Percentiles rank a stretch among this genome's conserved stretches.
Evolutionary conservation across 2,113 vertebrate genomes (phyloP).

Genomic region (Dunckerocampus dactyliophorus): DNA sequence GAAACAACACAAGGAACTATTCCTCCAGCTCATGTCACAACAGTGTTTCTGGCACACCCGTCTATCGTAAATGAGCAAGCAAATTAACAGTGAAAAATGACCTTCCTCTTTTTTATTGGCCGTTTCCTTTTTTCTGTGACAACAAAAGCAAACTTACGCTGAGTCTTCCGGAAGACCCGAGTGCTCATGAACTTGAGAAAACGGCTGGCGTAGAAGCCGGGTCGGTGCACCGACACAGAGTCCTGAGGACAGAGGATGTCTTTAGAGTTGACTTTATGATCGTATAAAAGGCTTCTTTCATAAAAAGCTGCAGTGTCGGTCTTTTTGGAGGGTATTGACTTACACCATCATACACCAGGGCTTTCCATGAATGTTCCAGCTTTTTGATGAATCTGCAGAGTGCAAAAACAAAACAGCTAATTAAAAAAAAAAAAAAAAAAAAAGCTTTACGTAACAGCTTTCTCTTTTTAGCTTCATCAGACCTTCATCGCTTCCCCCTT

Average conservation of each 20-base stretch:
- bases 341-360: slow-evolving; percentile 96
- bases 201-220: slow-evolving; percentile 93
- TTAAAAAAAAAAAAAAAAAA: slow-evolving; percentile 27
- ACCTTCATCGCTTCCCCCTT: slow-evolving; percentile 6
- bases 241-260: slow-evolving; percentile 74
- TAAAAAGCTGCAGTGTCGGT: slow-evolving; percentile 33
- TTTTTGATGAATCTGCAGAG: slow-evolving; percentile 91
- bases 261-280: slow-evolving; percentile 1
- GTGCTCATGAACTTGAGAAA: slow-evolving; percentile 98
- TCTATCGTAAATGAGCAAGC: background rate
- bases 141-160: slow-evolving; percentile 80
- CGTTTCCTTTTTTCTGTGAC: background rate
- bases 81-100: slow-evolving; percentile 1
- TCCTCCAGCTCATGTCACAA: slow-evolving; percentile 3
- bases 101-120: slow-evolving; percentile 1
- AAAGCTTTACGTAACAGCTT: slow-evolving; percentile 6
- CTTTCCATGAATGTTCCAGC: slow-evolving; percentile 98
- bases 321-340: slow-evolving; percentile 52
- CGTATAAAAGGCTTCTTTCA: slow-evolving; percentile 44
- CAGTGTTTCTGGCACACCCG: background rate
- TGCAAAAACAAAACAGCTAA: slow-evolving; percentile 25
- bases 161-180: slow-evolving; percentile 91
- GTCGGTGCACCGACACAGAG: slow-evolving; percentile 92
- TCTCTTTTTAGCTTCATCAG: slow-evolving; percentile 15
- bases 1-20: slow-evolving; percentile 13